These are phyloP conservation scores for Arctia plantaginis DNA, from an alignment of 2,888 invertebrate genomes.

Conservation along the genomic window DNA sequence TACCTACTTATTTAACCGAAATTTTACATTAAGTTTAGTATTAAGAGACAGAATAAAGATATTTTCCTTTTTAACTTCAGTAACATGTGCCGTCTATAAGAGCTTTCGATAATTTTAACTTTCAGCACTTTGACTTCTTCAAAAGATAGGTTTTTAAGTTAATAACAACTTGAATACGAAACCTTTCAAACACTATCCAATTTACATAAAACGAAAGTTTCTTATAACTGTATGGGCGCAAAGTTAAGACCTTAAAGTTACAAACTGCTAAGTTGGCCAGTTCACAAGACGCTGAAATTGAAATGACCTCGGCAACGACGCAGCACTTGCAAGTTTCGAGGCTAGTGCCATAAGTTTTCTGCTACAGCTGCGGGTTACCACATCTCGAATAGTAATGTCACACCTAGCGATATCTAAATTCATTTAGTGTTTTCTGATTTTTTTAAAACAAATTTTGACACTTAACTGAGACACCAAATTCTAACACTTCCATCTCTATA, in stretches of 20 bases:
- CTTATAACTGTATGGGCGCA: constrained; percentile 41
- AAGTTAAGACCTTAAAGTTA: constrained; percentile 44
- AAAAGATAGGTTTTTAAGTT: constrained; percentile 11
- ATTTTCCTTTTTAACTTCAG: not conserved
- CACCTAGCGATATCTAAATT: too few relatives aligned
- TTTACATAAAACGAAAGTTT: constrained; percentile 47
- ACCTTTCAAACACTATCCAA: constrained; percentile 39
- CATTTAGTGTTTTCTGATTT: too few relatives aligned
- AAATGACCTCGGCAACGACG: constrained; percentile 53
- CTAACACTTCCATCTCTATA: too few relatives aligned
- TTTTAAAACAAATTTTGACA: too few relatives aligned
- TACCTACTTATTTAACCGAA: too few relatives aligned
- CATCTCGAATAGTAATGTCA: not conserved
- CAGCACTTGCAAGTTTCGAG: constrained; percentile 43
- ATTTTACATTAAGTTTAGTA: too few relatives aligned
- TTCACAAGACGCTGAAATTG: constrained; percentile 51
- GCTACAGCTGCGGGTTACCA: not conserved
- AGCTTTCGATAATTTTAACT: constrained; percentile 12
- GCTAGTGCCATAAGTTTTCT: constrained; percentile 19
- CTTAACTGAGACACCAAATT: too few relatives aligned
- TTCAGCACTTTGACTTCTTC: constrained; percentile 18
- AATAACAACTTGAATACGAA: constrained; percentile 34
- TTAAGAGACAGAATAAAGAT: too few relatives aligned
- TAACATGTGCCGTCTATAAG: not conserved
- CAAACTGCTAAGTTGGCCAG: constrained; percentile 47